Conservation (phyloP, 2,888 invertebrate species). For the Pomacea canaliculata region DNA sequence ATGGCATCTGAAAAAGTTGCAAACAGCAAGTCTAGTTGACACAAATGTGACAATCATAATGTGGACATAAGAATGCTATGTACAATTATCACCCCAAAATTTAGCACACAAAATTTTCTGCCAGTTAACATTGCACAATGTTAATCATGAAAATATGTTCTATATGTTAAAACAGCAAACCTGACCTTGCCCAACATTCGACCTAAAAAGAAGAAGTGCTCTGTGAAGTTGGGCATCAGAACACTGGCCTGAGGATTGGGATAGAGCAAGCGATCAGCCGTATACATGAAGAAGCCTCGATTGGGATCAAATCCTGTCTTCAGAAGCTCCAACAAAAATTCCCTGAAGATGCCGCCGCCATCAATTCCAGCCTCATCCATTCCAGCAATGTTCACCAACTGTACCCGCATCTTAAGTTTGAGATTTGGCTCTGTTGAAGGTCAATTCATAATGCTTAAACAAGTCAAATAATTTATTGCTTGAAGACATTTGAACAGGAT, state of each 20-base stretch:
- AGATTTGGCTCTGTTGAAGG: slow-evolving; percentile 82
- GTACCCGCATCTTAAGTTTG: slow-evolving; percentile 86
- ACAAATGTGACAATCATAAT: too few relatives aligned
- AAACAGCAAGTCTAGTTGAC: too few relatives aligned
- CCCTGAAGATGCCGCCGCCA: slow-evolving; percentile 96
- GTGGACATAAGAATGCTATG: background rate
- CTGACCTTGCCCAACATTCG: slow-evolving; percentile 89
- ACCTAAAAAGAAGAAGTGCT: slow-evolving; percentile 95
- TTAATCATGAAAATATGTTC: too few relatives aligned
- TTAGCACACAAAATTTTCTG: too few relatives aligned
- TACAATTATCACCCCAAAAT: background rate
- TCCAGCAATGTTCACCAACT: slow-evolving; percentile 90
- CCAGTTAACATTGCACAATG: too few relatives aligned
- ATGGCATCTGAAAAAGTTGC: background rate
- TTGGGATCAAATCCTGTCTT: slow-evolving; percentile 96
- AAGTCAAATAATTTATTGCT: too few relatives aligned
- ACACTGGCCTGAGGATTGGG: slow-evolving; percentile 91
- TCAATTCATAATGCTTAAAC: too few relatives aligned
- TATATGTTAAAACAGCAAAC: too few relatives aligned
- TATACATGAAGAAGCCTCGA: slow-evolving; percentile 89
- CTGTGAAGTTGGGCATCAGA: slow-evolving; percentile 85
- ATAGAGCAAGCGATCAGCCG: slow-evolving; percentile 92
- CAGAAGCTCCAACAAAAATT: slow-evolving; percentile 92
- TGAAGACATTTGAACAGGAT: too few relatives aligned
- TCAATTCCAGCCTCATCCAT: slow-evolving; percentile 96